Base-by-base conservation (phyloP, 1,140 invertebrate species). In the Musca vetustissima region DNA sequence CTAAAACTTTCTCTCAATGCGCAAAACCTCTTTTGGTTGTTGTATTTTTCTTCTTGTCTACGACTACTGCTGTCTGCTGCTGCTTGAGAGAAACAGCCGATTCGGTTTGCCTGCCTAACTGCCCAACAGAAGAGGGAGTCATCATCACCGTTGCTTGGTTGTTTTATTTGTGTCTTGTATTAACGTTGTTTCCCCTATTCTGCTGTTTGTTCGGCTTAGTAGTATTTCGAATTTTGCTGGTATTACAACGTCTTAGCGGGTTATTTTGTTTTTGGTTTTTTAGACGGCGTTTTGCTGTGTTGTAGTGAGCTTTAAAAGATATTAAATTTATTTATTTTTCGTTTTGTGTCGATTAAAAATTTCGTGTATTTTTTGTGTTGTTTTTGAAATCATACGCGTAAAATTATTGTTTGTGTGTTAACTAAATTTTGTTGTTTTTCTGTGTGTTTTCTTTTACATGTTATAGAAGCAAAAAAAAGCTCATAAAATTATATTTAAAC, bases 191-290 rank as follows among this genome's bases (percentile, higher is more conserved):
- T 43, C 36, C 36, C 13, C 36, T 13, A 28, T 28, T 43, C 36
- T 43, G 36, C 3, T 28, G 28, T 8, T n/a, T n/a, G 28, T 32
- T 32, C 11, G 19, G 57, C 57, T 36, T 61, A 61, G 57, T 61
- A 61, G 57, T 61, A 36, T 61, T 61, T 61, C 36, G 13, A n/a
- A 61, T 17, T 28, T 61, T 61, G 57, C 28, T 61, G 57, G 57
- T 19, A 36, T 61, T 61, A 61, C 57, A 61, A 36, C 57, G 57
- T 61, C 21, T 61, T 61, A 32, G 13, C 19, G 13, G 8, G 28
- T 43, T 55, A 1, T 55, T n/a, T 28, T 14, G 17, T n/a, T 43
- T 17, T 61, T 61, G 57, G 28, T 24, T 36, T n/a, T n/a, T 59
- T 28, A 59, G 43, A 61, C 28, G 28, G n/a, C 36, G 32, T 19